These are phyloP conservation scores for Liposcelis brunnea DNA, from an alignment of 2,888 invertebrate species.

Conservation along the genomic window DNA sequence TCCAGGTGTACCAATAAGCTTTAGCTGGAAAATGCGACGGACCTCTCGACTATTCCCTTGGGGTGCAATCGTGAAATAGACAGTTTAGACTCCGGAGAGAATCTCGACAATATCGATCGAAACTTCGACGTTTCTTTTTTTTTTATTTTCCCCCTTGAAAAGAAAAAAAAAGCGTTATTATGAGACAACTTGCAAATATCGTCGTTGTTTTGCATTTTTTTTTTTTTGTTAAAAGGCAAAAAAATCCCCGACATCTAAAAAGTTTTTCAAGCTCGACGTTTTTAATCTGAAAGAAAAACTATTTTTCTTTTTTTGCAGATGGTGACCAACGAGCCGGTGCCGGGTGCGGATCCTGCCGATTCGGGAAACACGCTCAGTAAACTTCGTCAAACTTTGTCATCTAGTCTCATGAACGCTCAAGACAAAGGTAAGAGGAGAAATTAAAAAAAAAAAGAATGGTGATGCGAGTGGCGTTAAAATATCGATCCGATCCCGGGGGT, in stretches of 20 bases:
- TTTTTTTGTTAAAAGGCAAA: background rate
- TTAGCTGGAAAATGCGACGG: too few relatives aligned
- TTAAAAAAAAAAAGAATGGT: background rate
- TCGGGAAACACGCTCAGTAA: slow-evolving; percentile 63
- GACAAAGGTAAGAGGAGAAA: slow-evolving; percentile 47
- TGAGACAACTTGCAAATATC: background rate
- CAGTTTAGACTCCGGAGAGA: too few relatives aligned
- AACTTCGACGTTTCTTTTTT: background rate
- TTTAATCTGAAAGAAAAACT: background rate
- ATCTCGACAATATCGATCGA: too few relatives aligned
- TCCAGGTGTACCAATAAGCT: too few relatives aligned
- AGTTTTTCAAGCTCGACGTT: background rate
- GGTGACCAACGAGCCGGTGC: slow-evolving; percentile 55
- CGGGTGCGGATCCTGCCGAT: slow-evolving; percentile 40
- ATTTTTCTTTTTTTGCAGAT: slow-evolving; percentile 36
- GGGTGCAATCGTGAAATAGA: too few relatives aligned
- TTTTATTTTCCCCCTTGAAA: background rate
- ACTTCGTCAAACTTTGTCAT: slow-evolving; percentile 63
- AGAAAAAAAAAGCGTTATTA: background rate
- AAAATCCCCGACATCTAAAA: background rate
- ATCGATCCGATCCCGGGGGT: background rate
- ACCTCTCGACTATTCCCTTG: too few relatives aligned
- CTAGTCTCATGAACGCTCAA: slow-evolving; percentile 64
- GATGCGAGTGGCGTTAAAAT: background rate
- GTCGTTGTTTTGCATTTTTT: background rate